A percentile compares a stretch with the other conserved stretches of the same genome.
These are phyloP conservation scores for Trimorus sp. DNA, from an alignment of 2,888 invertebrate species.

Conservation along the genomic window DNA sequence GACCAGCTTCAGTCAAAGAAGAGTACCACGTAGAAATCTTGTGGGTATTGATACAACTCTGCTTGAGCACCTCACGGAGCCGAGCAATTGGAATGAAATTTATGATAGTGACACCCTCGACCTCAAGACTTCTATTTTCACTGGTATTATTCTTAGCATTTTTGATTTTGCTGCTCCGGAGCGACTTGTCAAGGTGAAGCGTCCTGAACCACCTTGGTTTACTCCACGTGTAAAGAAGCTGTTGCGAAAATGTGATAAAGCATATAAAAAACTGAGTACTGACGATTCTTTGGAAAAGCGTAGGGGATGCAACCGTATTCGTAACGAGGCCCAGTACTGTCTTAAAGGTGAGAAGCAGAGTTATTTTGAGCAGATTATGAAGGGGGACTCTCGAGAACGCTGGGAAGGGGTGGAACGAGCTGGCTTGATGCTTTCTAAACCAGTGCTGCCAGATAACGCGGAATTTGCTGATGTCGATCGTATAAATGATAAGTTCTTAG, in stretches of 20 bases:
- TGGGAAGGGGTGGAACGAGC: conserved; percentile 5
- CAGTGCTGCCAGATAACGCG: background rate
- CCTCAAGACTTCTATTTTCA: background rate
- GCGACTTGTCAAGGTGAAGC: background rate
- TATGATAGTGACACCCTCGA: background rate
- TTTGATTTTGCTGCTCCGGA: conserved; percentile 1
- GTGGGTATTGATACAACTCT: background rate
- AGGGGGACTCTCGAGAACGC: background rate
- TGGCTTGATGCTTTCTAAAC: background rate
- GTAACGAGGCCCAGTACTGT: background rate
- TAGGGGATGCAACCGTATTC: background rate
- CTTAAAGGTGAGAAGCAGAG: background rate
- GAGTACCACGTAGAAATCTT: background rate
- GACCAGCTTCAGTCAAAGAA: background rate
- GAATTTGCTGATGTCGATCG: background rate
- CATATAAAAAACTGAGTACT: background rate
- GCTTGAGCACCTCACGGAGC: background rate
- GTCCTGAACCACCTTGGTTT: conserved; percentile 3
- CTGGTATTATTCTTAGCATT: background rate
- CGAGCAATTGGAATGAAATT: background rate
- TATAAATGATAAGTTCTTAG: conserved; percentile 12
- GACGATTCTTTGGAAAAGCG: background rate
- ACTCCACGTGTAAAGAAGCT: background rate
- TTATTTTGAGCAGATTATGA: background rate
- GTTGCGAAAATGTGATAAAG: background rate